These are phyloP conservation scores for Eristalis pertinax DNA, from an alignment of 2,888 invertebrate genomes.

Conservation along the genomic window DNA sequence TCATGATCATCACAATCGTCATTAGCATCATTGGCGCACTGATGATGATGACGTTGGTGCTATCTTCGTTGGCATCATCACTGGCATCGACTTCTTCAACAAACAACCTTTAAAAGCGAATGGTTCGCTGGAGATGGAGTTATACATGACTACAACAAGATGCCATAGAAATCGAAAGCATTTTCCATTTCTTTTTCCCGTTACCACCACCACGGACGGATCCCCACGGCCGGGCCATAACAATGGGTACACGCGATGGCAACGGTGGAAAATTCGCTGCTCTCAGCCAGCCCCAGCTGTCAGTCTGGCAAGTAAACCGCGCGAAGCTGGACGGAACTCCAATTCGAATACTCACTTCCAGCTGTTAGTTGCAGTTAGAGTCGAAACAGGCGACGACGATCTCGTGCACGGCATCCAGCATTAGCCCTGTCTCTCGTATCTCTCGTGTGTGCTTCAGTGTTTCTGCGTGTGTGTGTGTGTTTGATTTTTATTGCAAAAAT, in stretches of 20 bases:
- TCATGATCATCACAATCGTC: slow-evolving; percentile 13
- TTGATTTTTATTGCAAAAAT: slow-evolving; percentile 54
- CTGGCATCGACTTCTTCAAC: not conserved
- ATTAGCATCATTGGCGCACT: slow-evolving; percentile 27
- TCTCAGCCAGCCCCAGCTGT: slow-evolving; percentile 51
- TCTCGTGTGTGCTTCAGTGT: slow-evolving; percentile 37
- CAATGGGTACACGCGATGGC: slow-evolving; percentile 45
- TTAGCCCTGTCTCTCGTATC: slow-evolving; percentile 31
- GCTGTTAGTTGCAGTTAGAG: slow-evolving; percentile 64
- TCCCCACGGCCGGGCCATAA: slow-evolving; percentile 47
- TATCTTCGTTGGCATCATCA: slow-evolving; percentile 15
- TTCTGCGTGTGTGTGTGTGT: slow-evolving; percentile 25
- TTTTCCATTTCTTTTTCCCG: slow-evolving; percentile 70
- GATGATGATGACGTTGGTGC: not conserved
- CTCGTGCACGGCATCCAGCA: slow-evolving; percentile 48
- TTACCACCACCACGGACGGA: slow-evolving; percentile 61
- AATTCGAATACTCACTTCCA: slow-evolving; percentile 59
- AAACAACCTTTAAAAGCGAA: slow-evolving; percentile 69
- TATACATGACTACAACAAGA: slow-evolving; percentile 32
- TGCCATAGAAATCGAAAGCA: slow-evolving; percentile 72
- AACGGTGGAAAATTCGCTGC: slow-evolving; percentile 64
- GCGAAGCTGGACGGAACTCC: slow-evolving; percentile 69
- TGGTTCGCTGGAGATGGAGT: slow-evolving; percentile 20
- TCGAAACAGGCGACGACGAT: slow-evolving; percentile 46
- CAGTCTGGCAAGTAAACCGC: slow-evolving; percentile 70